These are phyloP conservation scores for Chrysocyon brachyurus DNA, from an alignment of 2,797 vertebrate genomes.

Conservation along the genomic window DNA sequence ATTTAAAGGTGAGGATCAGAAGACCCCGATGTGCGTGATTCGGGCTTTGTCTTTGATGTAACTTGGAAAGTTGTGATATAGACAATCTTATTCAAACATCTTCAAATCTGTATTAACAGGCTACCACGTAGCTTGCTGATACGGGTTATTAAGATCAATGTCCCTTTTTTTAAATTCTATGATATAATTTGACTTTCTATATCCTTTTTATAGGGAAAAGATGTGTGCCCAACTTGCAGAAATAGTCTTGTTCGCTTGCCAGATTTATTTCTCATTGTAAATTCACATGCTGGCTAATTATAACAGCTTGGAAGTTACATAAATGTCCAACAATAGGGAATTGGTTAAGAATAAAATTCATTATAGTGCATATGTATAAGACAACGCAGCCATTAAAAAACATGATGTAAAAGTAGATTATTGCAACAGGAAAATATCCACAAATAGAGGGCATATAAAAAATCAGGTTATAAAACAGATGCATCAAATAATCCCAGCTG, in stretches of 20 bases:
- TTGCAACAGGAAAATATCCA: conserved; percentile 11
- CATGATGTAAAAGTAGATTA: conserved; percentile 19
- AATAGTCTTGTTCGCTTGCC: conserved; percentile 59
- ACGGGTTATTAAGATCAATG: background rate
- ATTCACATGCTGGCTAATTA: conserved; percentile 65
- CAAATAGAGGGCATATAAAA: conserved; percentile 46
- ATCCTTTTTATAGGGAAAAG: conserved; percentile 10
- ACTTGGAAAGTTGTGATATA: background rate
- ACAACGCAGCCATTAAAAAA: conserved; percentile 34
- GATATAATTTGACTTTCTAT: background rate
- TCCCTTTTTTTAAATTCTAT: background rate
- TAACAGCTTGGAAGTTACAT: conserved; percentile 78
- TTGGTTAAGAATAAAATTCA: conserved; percentile 73
- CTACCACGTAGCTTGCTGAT: background rate
- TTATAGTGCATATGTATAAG: conserved; percentile 57
- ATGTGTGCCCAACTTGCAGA: conserved; percentile 1
- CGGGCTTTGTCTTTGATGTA: background rate
- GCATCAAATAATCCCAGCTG: background rate
- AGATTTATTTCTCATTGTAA: conserved; percentile 62
- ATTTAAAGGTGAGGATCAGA: background rate
- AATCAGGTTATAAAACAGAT: conserved; percentile 61
- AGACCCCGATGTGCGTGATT: background rate
- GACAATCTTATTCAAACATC: background rate
- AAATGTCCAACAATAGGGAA: conserved; percentile 72
- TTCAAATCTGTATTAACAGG: background rate